Evolutionary conservation across 2,113 vertebrate genomes (phyloP), one percentile per base, ranked within the genome.

Genomic region (Xerus inauris): DNA sequence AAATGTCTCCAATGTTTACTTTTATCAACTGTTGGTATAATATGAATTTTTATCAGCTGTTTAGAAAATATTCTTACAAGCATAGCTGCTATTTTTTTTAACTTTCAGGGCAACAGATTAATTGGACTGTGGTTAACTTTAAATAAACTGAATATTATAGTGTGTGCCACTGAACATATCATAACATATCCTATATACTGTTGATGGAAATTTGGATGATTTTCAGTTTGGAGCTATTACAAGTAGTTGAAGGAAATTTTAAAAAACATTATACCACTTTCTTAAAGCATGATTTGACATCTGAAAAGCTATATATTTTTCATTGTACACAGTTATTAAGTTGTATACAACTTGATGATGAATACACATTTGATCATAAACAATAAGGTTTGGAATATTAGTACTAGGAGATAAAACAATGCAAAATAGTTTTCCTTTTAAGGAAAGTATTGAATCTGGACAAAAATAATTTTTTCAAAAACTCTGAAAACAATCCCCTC

Each of bases 141-240:
- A 91, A 94, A 90, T 93, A 87, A 73, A 67, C 62, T 87, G 22
- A 13, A 75, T 71, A 89, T n/a, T 76, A 71, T 28, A 93, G 42
- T 92, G 7, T 82, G 38, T 87, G 24, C 24, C 47, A 6, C 51
- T 92, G 38, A 81, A 64, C 79, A 86, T 71, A 57, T 3, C 67
- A 47, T 38, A 76, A 75, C 14, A 94, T 82, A 96, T 89, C 11
- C 38, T 42, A 0, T 10, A 65, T 75, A 86, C 30, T 49, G 1
- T 59, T 93, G 38, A 47, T 57, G 45, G 40, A 82, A 57, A 77
- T 77, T 89, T 87, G 32, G 32, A 14, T 82, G 16, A 71, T 45
- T 76, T 82, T 72, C 30, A 75, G 26, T 62, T 73, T 93, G 75
- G 4, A 81, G 19, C 14, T 84, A 92, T 81, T 86, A 45, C 11